Evolutionary conservation across 2,797 vertebrate species (phyloP).

Genomic region (Steatocranus sp.): DNA sequence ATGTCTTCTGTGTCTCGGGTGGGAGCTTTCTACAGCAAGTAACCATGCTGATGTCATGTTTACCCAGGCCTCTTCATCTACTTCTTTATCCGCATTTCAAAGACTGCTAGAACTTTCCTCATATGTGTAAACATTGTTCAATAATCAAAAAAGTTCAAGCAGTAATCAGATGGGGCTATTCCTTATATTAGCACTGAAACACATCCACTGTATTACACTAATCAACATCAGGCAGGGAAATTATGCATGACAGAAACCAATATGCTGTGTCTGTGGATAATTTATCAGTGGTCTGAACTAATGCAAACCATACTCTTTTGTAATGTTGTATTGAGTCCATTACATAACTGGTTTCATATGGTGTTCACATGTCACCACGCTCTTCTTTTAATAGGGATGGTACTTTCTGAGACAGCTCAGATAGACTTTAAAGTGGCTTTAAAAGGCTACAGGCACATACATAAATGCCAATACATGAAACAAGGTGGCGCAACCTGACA

Average conservation of each 20-base stretch:
- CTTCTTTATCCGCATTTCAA: neutral
- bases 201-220: neutral
- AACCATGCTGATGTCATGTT: neutral
- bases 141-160: neutral
- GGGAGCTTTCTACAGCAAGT: neutral
- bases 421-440: neutral
- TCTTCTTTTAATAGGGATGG: neutral
- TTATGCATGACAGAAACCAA: conserved; percentile 17
- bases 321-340: neutral
- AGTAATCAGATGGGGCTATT: neutral
- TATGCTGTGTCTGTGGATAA: conserved; percentile 16
- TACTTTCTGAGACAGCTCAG: neutral
- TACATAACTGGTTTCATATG: conserved; percentile 1
- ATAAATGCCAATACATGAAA: neutral
- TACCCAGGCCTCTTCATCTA: neutral
- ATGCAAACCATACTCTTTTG: conserved; percentile 5
- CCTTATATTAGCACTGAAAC: neutral
- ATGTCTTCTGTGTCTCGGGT: neutral
- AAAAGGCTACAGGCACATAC: neutral
- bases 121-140: neutral
- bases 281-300: conserved; percentile 30
- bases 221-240: conserved; percentile 8
- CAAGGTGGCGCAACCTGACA: neutral
- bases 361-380: neutral
- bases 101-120: neutral